Conservation (phyloP, 1,140 invertebrate species). For the Drosophila triauraria region DNA sequence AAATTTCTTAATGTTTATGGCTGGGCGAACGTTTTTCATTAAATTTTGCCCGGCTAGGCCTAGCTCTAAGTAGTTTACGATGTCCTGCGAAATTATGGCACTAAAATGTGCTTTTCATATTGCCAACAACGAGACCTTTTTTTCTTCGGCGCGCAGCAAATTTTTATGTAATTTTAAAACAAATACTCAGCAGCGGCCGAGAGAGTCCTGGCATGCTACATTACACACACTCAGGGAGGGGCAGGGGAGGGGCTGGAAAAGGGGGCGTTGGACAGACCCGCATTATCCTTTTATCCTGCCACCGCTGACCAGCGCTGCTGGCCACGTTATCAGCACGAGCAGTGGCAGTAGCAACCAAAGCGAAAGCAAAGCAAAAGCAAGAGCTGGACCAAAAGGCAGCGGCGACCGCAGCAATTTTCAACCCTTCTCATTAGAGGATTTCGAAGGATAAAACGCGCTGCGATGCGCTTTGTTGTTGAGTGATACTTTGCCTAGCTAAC, state of each 20-base stretch:
- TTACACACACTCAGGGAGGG: slow-evolving; percentile 46
- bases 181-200: slow-evolving; percentile 52
- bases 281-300: slow-evolving; percentile 80
- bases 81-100: slow-evolving; percentile 68
- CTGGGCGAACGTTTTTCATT: slow-evolving; percentile 78
- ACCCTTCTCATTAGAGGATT: slow-evolving; percentile 85
- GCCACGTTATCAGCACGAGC: slow-evolving; percentile 66
- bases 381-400: slow-evolving; percentile 45
- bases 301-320: slow-evolving; percentile 70
- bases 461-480: slow-evolving; percentile 72
- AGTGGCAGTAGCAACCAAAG: slow-evolving; percentile 28
- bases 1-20: slow-evolving; percentile 84
- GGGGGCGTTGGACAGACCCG: slow-evolving; percentile 50
- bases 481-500: slow-evolving; percentile 68
- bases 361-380: slow-evolving; percentile 20
- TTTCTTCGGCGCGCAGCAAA: slow-evolving; percentile 56
- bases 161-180: slow-evolving; percentile 82
- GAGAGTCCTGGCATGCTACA: slow-evolving; percentile 56
- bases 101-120: slow-evolving; percentile 76
- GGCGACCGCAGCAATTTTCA: slow-evolving; percentile 77
- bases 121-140: slow-evolving; percentile 46
- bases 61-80: slow-evolving; percentile 79
- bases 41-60: slow-evolving; percentile 64
- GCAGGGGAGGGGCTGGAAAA: not conserved
- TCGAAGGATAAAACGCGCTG: slow-evolving; percentile 77